Percentiles rank a stretch among this genome's conserved stretches.
Conservation (phyloP, 2,797 vertebrate species). For the Pogoniulus pusillus region DNA sequence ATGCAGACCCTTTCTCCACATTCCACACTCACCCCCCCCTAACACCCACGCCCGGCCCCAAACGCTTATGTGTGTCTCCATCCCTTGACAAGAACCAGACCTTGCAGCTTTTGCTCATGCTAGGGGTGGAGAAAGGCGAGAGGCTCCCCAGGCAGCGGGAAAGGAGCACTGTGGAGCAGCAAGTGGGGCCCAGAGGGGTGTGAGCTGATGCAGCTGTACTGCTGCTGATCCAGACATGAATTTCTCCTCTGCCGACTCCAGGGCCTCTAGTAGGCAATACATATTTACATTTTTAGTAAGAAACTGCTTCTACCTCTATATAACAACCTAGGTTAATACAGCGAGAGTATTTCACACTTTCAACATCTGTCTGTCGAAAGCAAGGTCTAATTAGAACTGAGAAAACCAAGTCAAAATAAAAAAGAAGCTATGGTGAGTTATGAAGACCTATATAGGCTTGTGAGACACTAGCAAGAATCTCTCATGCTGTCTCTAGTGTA, state of each 20-base stretch:
- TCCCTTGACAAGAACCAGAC: conserved; percentile 53
- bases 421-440: neutral
- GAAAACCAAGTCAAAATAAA: neutral
- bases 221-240: conserved; percentile 25
- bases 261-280: neutral
- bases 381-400: neutral
- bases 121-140: conserved; percentile 18
- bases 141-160: neutral
- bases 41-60: neutral
- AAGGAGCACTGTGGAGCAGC: conserved; percentile 4
- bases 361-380: neutral
- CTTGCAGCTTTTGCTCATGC: neutral
- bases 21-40: neutral
- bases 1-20: neutral
- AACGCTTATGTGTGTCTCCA: neutral
- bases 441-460: neutral
- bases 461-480: neutral
- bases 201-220: conserved; percentile 58
- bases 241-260: neutral
- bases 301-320: neutral
- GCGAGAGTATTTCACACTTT: neutral
- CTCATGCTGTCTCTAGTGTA: neutral
- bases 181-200: conserved; percentile 49
- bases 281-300: neutral
- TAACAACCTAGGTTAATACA: neutral